phyloP scores from a whole-genome alignment of 2,888 invertebrate genomes.

The Arctia plantaginis region DNA sequence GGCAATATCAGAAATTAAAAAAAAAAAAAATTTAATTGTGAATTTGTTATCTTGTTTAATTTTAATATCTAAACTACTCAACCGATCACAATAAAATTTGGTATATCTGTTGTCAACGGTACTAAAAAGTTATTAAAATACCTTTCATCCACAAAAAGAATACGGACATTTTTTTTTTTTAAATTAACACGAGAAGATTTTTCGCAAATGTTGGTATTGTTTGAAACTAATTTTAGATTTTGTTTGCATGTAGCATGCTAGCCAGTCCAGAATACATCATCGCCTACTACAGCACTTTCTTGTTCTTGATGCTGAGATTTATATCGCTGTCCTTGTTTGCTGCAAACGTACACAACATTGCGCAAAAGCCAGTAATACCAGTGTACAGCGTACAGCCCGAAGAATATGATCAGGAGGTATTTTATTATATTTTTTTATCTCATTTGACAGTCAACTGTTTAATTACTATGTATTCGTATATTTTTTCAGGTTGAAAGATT shows the following conservation, averaged over 20 bases:
- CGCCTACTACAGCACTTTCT: slow-evolving; percentile 53
- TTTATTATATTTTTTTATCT: background rate
- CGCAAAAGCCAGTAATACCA: slow-evolving; percentile 45
- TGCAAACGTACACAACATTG: slow-evolving; percentile 57
- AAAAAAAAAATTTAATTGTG: too few relatives aligned
- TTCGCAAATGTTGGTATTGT: background rate
- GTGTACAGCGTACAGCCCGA: slow-evolving; percentile 54
- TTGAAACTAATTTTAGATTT: background rate
- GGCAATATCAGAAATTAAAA: too few relatives aligned
- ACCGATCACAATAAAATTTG: background rate
- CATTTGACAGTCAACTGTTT: background rate
- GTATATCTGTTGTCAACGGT: too few relatives aligned
- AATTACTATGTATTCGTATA: background rate
- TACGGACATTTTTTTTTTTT: too few relatives aligned
- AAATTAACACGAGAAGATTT: background rate
- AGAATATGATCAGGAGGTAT: slow-evolving; percentile 56
- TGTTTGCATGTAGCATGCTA: slow-evolving; percentile 28
- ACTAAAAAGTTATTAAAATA: too few relatives aligned
- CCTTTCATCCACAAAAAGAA: too few relatives aligned
- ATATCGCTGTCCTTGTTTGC: slow-evolving; percentile 49
- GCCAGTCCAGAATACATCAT: slow-evolving; percentile 43
- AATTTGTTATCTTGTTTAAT: too few relatives aligned
- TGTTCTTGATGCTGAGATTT: slow-evolving; percentile 50
- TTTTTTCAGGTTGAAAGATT: slow-evolving; percentile 58
- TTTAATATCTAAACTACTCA: too few relatives aligned